Percentiles rank a stretch among this genome's conserved stretches.
These are phyloP conservation scores for Chloropsis cyanopogon DNA, from an alignment of 2,113 vertebrate genomes.

Conservation along the genomic window DNA sequence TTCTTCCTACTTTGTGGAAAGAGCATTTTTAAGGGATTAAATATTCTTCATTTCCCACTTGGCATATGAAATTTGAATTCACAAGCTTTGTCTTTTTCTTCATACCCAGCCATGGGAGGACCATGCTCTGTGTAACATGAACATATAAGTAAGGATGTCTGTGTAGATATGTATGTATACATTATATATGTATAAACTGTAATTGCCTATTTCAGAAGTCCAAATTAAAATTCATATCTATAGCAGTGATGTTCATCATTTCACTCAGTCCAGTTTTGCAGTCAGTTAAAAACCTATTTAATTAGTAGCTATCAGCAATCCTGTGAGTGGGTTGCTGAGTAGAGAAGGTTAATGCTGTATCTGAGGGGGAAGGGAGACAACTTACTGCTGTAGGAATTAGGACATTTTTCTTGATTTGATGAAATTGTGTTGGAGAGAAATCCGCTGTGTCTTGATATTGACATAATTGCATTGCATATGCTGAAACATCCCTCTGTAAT, in stretches of 20 bases:
- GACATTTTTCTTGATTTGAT: conserved; percentile 30
- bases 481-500: not conserved
- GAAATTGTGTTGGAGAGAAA: conserved; percentile 9
- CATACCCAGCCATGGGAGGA: not conserved
- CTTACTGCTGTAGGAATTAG: not conserved
- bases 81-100: not conserved
- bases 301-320: conserved; percentile 19
- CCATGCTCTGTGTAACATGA: not conserved
- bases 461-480: not conserved
- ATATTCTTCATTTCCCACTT: not conserved
- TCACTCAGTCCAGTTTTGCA: not conserved
- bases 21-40: not conserved
- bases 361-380: not conserved
- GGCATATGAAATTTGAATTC: not conserved
- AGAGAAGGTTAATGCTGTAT: conserved; percentile 4
- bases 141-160: not conserved
- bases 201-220: not conserved
- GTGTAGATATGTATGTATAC: not conserved
- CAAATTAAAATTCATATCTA: not conserved
- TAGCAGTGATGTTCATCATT: not conserved
- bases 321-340: not conserved
- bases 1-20: not conserved
- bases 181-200: not conserved
- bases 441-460: conserved; percentile 3
- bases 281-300: conserved; percentile 14